Percentiles rank a stretch among this genome's conserved stretches.
phyloP scores from a whole-genome alignment of 2,797 vertebrate species.

The Bradypodion ventrale region DNA sequence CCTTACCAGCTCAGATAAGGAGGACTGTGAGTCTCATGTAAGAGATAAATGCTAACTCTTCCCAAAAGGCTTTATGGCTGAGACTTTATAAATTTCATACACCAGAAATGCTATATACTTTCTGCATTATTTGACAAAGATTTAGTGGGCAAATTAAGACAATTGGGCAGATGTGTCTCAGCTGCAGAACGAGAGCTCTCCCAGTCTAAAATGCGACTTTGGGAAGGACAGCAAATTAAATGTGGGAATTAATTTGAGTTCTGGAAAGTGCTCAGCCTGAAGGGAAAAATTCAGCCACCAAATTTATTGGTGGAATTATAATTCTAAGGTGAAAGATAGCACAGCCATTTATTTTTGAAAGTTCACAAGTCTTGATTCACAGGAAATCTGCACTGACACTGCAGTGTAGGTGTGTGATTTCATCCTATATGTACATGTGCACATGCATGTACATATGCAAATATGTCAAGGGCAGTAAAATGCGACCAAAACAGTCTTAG shows the following conservation, averaged over 20 bases:
- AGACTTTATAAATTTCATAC: not conserved
- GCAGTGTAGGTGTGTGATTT: not conserved
- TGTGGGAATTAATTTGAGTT: not conserved
- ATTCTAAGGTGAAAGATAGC: not conserved
- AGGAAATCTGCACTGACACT: not conserved
- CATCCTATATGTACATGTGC: not conserved
- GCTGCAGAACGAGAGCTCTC: not conserved
- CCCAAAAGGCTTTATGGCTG: not conserved
- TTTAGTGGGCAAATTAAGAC: not conserved
- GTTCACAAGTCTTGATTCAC: not conserved
- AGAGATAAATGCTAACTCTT: not conserved
- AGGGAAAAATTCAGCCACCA: not conserved
- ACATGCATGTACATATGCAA: too few species aligned
- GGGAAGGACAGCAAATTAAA: not conserved
- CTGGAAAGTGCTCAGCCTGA: not conserved
- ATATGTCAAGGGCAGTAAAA: too few species aligned
- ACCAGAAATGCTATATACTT: not conserved
- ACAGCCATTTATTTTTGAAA: not conserved
- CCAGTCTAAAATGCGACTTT: not conserved
- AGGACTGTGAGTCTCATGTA: not conserved
- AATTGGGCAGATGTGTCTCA: slow-evolving; percentile 3
- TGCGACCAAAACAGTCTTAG: too few species aligned
- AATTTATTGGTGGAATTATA: not conserved
- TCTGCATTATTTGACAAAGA: not conserved
- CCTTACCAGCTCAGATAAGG: not conserved